Percentiles rank a stretch among this genome's conserved stretches.
Conservation (phyloP, 2,797 vertebrate species). For the Neomorphus geoffroyi region DNA sequence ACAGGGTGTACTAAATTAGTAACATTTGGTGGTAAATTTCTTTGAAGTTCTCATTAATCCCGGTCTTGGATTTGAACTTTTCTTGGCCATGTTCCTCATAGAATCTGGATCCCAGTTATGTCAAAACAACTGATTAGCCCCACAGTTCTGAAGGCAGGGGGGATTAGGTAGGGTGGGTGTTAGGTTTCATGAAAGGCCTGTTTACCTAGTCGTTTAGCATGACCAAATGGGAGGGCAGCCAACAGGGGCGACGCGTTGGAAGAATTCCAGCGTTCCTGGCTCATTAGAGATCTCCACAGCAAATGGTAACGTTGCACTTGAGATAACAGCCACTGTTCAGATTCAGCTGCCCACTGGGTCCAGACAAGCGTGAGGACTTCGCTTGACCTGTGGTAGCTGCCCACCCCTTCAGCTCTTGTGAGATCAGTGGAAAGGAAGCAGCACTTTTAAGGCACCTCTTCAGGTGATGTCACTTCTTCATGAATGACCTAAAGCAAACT, state of each 20-base stretch:
- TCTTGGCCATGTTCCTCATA: constrained; percentile 65
- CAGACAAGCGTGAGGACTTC: neutral
- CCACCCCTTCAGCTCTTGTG: neutral
- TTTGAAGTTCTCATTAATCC: constrained; percentile 76
- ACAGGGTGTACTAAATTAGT: constrained; percentile 70
- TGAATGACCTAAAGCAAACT: neutral
- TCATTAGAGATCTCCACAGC: constrained; percentile 60
- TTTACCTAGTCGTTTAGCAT: constrained; percentile 68
- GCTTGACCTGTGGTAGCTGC: neutral
- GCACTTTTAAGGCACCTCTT: neutral
- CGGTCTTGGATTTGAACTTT: constrained; percentile 69
- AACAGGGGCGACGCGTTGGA: constrained; percentile 53
- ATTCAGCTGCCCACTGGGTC: neutral
- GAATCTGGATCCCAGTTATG: constrained; percentile 65
- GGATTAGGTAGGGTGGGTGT: constrained; percentile 66
- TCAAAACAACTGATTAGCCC: constrained; percentile 76
- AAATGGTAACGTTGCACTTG: neutral
- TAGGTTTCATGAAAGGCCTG: constrained; percentile 74
- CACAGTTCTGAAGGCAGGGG: constrained; percentile 53
- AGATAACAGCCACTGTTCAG: constrained; percentile 12
- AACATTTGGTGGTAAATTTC: constrained; percentile 73
- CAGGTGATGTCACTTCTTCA: neutral
- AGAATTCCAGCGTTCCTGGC: constrained; percentile 49
- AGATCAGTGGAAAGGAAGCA: neutral
- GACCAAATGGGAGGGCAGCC: constrained; percentile 73